Percentiles rank a stretch among this genome's conserved stretches.
These are phyloP conservation scores for Pipistrellus pipistrellus DNA, from an alignment of 2,797 vertebrate genomes.

Conservation along the genomic window DNA sequence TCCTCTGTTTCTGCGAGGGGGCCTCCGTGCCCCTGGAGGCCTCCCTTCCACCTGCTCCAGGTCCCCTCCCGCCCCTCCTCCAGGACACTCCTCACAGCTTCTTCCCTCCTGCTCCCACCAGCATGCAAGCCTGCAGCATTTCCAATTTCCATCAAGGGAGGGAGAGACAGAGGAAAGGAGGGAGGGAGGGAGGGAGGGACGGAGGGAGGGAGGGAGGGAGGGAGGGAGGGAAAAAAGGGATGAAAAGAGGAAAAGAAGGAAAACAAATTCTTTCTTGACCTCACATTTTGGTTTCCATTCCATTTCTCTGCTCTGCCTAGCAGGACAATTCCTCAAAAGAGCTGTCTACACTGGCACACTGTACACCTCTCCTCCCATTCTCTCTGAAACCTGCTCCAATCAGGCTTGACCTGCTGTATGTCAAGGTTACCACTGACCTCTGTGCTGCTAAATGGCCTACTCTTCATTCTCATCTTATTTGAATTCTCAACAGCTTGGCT, in stretches of 20 bases:
- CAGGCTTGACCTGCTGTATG: background rate
- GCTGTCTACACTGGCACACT: background rate
- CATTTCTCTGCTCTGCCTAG: background rate
- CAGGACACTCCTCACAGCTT: background rate
- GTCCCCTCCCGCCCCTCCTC: background rate
- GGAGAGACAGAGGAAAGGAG: too few relatives aligned
- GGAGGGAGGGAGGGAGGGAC: background rate
- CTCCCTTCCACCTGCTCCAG: background rate
- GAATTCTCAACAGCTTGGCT: background rate
- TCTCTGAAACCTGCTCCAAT: background rate
- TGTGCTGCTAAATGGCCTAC: background rate
- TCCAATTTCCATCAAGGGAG: background rate
- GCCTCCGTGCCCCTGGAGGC: background rate
- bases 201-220: background rate
- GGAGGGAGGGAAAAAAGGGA: background rate
- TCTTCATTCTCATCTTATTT: background rate
- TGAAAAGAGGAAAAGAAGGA: background rate
- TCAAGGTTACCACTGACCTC: background rate
- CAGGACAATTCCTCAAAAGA: background rate
- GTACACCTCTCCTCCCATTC: background rate
- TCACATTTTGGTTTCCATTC: background rate
- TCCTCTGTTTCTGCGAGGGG: rapidly evolving
- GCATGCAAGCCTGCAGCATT: background rate
- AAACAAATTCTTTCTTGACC: background rate
- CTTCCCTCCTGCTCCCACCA: background rate